Conservation (phyloP, 2,113 vertebrate genomes). For the Athene noctua region DNA sequence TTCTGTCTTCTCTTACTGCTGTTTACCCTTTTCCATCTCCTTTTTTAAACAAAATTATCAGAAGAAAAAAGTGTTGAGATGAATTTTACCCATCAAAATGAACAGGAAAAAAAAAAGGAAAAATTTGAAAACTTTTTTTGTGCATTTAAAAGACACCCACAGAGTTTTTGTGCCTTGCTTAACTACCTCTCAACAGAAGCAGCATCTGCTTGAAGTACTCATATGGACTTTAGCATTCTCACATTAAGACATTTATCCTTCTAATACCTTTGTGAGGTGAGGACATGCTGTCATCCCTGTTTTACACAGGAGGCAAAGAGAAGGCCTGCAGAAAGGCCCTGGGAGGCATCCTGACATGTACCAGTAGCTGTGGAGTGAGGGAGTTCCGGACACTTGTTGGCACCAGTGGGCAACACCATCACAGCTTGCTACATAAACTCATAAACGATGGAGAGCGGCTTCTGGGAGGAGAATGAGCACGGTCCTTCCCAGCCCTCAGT, state of each 20-base stretch:
- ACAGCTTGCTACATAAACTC: rapidly evolving
- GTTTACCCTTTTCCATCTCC: background rate
- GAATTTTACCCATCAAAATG: background rate
- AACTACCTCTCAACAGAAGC: rapidly evolving
- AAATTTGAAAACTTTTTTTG: background rate
- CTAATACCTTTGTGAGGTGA: background rate
- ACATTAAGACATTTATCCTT: background rate
- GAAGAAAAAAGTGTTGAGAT: background rate
- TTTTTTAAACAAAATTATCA: background rate
- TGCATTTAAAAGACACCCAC: background rate
- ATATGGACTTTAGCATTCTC: background rate
- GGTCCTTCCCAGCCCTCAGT: rapidly evolving
- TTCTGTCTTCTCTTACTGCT: background rate
- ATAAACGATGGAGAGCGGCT: background rate
- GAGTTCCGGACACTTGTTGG: rapidly evolving
- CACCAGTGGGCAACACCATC: rapidly evolving
- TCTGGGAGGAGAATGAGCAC: background rate
- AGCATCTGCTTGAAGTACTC: background rate
- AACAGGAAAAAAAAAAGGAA: background rate
- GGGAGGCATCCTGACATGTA: rapidly evolving
- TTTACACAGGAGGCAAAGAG: background rate
- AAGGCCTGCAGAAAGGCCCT: background rate
- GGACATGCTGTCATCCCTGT: background rate
- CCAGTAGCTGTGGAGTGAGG: background rate
- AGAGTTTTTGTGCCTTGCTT: background rate